Base-by-base conservation (phyloP, 2,888 invertebrate genomes). In the Mantis religiosa region DNA sequence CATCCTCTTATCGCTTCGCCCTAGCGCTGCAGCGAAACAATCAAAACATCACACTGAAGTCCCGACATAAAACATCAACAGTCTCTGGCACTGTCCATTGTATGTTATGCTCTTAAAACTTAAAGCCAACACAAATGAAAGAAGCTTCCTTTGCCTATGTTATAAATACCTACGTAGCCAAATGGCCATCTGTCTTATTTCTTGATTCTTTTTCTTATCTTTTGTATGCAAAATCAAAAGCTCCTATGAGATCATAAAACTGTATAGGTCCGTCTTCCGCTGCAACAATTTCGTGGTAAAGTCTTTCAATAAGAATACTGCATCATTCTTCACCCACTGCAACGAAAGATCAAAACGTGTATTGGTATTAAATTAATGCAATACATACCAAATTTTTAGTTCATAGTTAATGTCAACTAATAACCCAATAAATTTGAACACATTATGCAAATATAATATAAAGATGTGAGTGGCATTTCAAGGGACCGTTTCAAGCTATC, bases 31-130 rank as follows among this genome's bases (percentile, higher is more conserved):
- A 87, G 87, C 88, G 87, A 84, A 89, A 89, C 89, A 89, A 89
- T 89, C 88, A 87, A 71, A 89, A 89, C 89, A 87, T 82, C 71
- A 89, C 82, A 89, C 81, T 71, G 30, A 41, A 47, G 88, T 83
- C 47, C 54, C 84, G 81, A 88, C 84, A 87, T 83, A 83, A 87
- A 87, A 87, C 87, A 87, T 47, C 28, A 47, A 87, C 87, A 83
- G 87, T 28, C 25, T 84, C 25, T 34, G 34, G 27, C 84, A 82
- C 82, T 85, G 85, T 30, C 41, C 86, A 81, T 86, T 87, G 87
- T 87, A 82, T 15, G 84, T 71, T 87, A n/a, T 41, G 41, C 47
- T 85, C 34, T 85, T 84, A 20, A n/a, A 84, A 34, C 86, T 54
- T 28, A 85, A 28, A 85, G 85, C 20, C 85, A 20, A 20, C 86